A percentile compares a stretch with the other conserved stretches of the same genome.
Evolutionary conservation across 1,140 invertebrate species (phyloP).

Genomic region (Drosophila arizonae): DNA sequence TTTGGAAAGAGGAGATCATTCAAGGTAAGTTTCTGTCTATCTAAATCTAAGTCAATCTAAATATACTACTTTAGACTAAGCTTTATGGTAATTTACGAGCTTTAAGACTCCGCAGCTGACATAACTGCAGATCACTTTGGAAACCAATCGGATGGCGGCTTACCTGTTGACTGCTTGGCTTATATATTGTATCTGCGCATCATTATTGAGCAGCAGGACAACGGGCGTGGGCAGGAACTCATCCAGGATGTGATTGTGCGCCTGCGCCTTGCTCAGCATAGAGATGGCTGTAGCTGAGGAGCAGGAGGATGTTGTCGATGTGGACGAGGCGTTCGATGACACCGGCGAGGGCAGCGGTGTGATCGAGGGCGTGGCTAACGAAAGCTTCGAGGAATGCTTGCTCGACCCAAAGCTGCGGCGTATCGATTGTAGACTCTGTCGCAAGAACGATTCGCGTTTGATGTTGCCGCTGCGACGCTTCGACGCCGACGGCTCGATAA

Average conservation of each 20-base stretch:
- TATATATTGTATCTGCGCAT: constrained; percentile 4
- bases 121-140: background rate
- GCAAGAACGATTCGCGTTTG: constrained; percentile 62
- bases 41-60: no score
- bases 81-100: no score
- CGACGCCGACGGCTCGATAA: background rate
- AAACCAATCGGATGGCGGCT: background rate
- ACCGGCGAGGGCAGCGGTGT: constrained; percentile 11
- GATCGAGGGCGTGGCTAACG: constrained; percentile 7
- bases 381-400: constrained; percentile 46
- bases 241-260: constrained; percentile 44
- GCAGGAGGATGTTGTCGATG: constrained; percentile 7
- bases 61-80: no score
- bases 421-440: constrained; percentile 66
- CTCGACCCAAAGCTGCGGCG: constrained; percentile 61
- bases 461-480: constrained; percentile 36
- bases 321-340: constrained; percentile 25
- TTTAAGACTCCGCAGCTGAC: no score
- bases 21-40: no score
- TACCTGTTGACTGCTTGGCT: constrained; percentile 18
- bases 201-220: constrained; percentile 42
- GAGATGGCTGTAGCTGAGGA: constrained; percentile 38
- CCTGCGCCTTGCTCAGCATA: constrained; percentile 36
- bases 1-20: no score
- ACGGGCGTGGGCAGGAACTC: constrained; percentile 47